Evolutionary conservation across 2,888 invertebrate species (phyloP), one percentile per base, ranked within the genome.

Genomic region (Octonoba sinensis): DNA sequence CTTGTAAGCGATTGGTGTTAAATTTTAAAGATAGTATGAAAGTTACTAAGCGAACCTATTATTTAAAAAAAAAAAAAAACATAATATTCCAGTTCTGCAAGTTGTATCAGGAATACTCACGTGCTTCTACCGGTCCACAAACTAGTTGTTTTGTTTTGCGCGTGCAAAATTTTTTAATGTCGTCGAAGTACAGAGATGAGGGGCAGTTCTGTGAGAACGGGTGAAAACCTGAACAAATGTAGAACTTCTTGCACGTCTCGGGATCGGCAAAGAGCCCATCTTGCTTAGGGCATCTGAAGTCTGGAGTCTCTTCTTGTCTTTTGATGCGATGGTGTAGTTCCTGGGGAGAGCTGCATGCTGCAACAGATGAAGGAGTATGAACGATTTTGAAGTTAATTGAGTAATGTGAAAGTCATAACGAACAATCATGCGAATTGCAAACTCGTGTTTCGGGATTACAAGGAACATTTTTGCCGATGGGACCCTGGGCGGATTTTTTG

Each of bases 141-240:
- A 94, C 91, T 44, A 96, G 96, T 89, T 96, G 95, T 78, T 85
- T 83, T 0, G 91, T 92, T 90, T 95, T 94, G 89, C 96, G 96
- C 2, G 95, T 96, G 88, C 96, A 96, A 87, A 91, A 94, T 89
- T 96, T 96, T 89, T 92, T 93, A 87, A 95, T 92, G 87, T 96
- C 96, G 88, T 96, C 96, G 88, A 96, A 96, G 89, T 93, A 94
- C 67, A 96, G 90, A 76, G 95, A 95, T 2, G 96, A 95, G 15
- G 96, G 96, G 88, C 96, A 96, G 87, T 95, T 92, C 89, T 95
- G 95, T 87, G 93, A 86, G 88, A 96, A 96, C 1, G 96, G 95
- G 87, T 91, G 95, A 82, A 94, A 94, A 89, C 96, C 95, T 72
- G 96, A 96, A 88, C 96, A 96, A 8, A 86, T 83, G 73, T 84